These are phyloP conservation scores for Philaethria dido DNA, from an alignment of 2,888 invertebrate species.

Conservation along the genomic window DNA sequence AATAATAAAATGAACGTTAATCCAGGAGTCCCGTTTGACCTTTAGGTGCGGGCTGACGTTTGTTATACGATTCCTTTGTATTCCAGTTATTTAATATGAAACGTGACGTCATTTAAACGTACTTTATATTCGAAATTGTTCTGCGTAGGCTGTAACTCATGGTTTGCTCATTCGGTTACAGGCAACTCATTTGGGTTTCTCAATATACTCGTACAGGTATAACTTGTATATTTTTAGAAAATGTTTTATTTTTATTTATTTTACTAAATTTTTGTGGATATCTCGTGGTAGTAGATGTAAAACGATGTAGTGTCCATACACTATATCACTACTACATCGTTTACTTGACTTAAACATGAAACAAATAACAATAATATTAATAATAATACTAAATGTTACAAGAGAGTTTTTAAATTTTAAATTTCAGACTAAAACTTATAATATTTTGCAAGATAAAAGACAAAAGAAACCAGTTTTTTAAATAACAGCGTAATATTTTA, in stretches of 20 bases:
- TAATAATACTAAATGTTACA: background rate
- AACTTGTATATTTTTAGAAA: background rate
- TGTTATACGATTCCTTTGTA: slow-evolving; percentile 49
- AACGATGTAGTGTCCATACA: no score
- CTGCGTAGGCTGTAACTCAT: slow-evolving; percentile 39
- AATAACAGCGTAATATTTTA: slow-evolving; percentile 17
- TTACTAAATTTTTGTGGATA: no score
- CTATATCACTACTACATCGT: no score
- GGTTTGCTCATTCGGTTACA: slow-evolving; percentile 36
- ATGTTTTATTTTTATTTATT: background rate
- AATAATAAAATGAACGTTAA: slow-evolving; percentile 15
- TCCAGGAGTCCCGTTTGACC: slow-evolving; percentile 25
- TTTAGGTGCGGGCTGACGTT: slow-evolving; percentile 21
- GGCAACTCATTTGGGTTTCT: slow-evolving; percentile 24
- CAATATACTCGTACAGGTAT: background rate
- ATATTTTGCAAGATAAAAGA: background rate
- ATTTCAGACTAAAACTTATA: background rate
- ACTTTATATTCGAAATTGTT: slow-evolving; percentile 45
- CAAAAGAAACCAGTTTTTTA: background rate
- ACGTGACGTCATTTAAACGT: slow-evolving; percentile 62
- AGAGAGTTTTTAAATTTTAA: background rate
- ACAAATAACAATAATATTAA: no score
- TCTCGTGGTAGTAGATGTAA: no score
- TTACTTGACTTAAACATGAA: no score
- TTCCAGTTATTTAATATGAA: slow-evolving; percentile 64